Evolutionary conservation across 2,797 vertebrate genomes (phyloP), one percentile per base, ranked within the genome.

Genomic region (Propithecus deckenii): DNA sequence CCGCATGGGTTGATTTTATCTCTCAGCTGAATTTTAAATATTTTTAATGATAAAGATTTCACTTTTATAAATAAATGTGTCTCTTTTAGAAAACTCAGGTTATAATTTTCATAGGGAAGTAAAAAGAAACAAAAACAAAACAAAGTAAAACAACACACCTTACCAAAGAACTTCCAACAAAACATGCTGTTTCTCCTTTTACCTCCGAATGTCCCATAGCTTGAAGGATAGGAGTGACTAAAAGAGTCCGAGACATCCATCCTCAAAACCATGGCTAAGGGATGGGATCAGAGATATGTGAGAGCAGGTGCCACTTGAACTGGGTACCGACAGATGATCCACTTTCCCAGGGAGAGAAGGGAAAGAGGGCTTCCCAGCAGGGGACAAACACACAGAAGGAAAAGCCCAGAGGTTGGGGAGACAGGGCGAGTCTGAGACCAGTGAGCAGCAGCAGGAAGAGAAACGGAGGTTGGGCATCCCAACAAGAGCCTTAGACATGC

Each of bases 71-170:
- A 78, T 83, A 32, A 95, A 69, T 41, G 65, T 8, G 22, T 46
- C 69, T 86, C 43, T 71, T 95, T 94, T 57, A 86, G 69, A 65
- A 97, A 87, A 86, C 46, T 57, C 79, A 65, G 90, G 30, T 79
- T 89, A 32, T 76, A 61, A 59, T 71, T 71, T 88, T 75, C 23
- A 18, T 46, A 59, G 30, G 61, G 30, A 18, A 88, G 30, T 7
- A 22, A 69, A 69, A 79, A 43, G 22, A 23, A 67, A 57, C 25
- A 86, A 74, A 71, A 76, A 18, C 7, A 83, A 78, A 92, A 59
- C 55, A 61, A 87, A 86, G 9, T 30, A 46, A 35, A 71, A 46
- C 7, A 25, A 67, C 1, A 22, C 2, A 59, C 13, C 20, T 32
- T 20, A 30, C 35, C 2, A 8, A 41, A 86, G 55, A 74, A 28